Conservation (phyloP, 2,888 invertebrate species). For the Perizoma flavofasciatum region DNA sequence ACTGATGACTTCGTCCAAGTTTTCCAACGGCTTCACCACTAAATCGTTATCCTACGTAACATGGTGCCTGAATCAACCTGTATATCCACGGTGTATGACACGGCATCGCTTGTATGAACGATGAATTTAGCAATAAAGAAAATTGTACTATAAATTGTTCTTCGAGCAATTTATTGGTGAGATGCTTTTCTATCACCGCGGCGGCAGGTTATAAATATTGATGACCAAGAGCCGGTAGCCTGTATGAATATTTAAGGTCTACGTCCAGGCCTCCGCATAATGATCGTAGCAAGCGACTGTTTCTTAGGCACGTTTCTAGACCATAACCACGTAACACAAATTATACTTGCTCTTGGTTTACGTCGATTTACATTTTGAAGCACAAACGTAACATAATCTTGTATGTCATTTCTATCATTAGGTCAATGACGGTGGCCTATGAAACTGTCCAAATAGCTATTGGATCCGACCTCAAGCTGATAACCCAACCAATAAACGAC, state of each 20-base stretch:
- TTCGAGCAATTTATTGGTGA: constrained; percentile 52
- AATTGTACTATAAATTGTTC: constrained; percentile 24
- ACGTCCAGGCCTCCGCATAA: constrained; percentile 49
- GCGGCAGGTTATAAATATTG: constrained; percentile 68
- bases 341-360: constrained; percentile 29
- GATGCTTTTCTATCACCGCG: constrained; percentile 60
- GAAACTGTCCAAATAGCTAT: constrained; percentile 11
- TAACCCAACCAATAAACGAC: constrained; percentile 11
- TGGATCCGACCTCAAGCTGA: constrained; percentile 7
- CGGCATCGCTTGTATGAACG: too few species aligned
- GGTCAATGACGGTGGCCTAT: constrained; percentile 20
- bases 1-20: too few species aligned
- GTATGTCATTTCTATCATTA: constrained; percentile 8
- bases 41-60: too few species aligned
- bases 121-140: too few species aligned
- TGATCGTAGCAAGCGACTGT: constrained; percentile 51
- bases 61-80: too few species aligned
- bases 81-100: too few species aligned
- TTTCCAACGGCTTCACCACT: not conserved
- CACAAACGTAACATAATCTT: constrained; percentile 13
- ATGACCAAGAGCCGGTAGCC: constrained; percentile 57
- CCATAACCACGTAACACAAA: constrained; percentile 41
- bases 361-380: constrained; percentile 33
- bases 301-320: constrained; percentile 47
- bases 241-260: constrained; percentile 67